A percentile compares a stretch with the other conserved stretches of the same genome.
These are phyloP conservation scores for Chrysina gloriosa DNA, from an alignment of 2,888 invertebrate species.

Conservation along the genomic window DNA sequence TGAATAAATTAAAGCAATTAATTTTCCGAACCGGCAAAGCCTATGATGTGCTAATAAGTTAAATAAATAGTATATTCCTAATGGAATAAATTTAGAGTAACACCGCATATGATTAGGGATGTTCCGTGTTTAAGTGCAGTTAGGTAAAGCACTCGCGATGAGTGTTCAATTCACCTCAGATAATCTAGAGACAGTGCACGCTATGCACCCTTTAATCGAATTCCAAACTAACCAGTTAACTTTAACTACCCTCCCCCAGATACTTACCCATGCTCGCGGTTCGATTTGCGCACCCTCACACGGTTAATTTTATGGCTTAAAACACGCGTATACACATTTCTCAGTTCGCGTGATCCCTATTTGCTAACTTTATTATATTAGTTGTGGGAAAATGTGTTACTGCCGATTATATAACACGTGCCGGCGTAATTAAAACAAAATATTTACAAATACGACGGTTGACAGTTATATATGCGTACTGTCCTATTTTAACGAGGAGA, in stretches of 20 bases:
- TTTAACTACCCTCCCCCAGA: conserved; percentile 48
- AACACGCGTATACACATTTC: conserved; percentile 51
- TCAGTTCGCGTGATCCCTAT: conserved; percentile 45
- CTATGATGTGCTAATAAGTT: conserved; percentile 12
- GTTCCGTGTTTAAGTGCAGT: conserved; percentile 51
- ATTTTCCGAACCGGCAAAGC: not conserved
- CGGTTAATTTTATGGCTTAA: conserved; percentile 60
- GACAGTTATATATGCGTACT: conserved; percentile 15
- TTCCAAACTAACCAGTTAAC: conserved; percentile 51
- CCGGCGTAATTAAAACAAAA: conserved; percentile 38
- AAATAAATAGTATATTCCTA: conserved; percentile 25
- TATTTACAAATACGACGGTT: conserved; percentile 32
- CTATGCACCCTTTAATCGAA: conserved; percentile 52
- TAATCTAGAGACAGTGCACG: conserved; percentile 52
- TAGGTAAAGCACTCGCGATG: conserved; percentile 51
- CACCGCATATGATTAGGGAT: conserved; percentile 44
- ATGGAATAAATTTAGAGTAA: conserved; percentile 38
- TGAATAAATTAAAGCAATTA: conserved; percentile 13
- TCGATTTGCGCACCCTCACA: conserved; percentile 52
- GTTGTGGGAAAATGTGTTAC: conserved; percentile 50
- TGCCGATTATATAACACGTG: conserved; percentile 46
- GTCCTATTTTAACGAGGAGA: not conserved
- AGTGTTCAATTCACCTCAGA: conserved; percentile 53
- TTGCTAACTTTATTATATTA: conserved; percentile 51
- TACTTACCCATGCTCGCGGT: conserved; percentile 36